A percentile compares a stretch with the other conserved stretches of the same genome.
These are phyloP conservation scores for Eudemis profundana DNA, from an alignment of 2,888 invertebrate species.

Conservation along the genomic window DNA sequence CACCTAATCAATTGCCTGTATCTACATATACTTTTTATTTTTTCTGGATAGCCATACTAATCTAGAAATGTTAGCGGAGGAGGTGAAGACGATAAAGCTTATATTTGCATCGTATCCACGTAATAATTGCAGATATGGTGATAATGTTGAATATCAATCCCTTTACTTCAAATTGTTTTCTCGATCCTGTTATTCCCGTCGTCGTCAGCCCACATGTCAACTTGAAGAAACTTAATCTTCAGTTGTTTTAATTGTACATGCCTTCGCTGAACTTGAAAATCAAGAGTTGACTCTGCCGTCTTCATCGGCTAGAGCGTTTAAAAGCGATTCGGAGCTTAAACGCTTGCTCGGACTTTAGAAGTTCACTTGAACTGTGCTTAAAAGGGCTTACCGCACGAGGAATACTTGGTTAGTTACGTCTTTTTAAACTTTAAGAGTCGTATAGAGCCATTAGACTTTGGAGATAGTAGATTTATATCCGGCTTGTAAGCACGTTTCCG, in stretches of 20 bases:
- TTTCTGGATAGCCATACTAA: too few relatives aligned
- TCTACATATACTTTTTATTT: too few relatives aligned
- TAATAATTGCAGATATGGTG: too few relatives aligned
- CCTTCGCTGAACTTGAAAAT: not conserved
- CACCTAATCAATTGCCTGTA: too few relatives aligned
- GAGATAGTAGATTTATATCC: constrained; percentile 23
- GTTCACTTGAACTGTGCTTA: not conserved
- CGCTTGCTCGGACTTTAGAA: constrained; percentile 8
- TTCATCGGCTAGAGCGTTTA: not conserved
- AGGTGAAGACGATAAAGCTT: too few relatives aligned
- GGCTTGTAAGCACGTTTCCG: constrained; percentile 9
- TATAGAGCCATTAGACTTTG: not conserved
- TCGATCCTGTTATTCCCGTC: not conserved
- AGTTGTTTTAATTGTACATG: not conserved
- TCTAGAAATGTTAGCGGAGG: too few relatives aligned
- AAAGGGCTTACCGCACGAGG: not conserved
- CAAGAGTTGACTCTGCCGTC: not conserved
- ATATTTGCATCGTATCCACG: too few relatives aligned
- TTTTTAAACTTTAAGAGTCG: not conserved
- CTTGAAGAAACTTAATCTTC: not conserved
- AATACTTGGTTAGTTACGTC: not conserved
- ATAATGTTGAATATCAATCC: too few relatives aligned
- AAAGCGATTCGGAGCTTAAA: constrained; percentile 8
- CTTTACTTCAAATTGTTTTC: too few relatives aligned
- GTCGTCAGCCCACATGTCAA: not conserved